phyloP scores from a whole-genome alignment of 2,113 vertebrate genomes.

The Scomber japonicus region DNA sequence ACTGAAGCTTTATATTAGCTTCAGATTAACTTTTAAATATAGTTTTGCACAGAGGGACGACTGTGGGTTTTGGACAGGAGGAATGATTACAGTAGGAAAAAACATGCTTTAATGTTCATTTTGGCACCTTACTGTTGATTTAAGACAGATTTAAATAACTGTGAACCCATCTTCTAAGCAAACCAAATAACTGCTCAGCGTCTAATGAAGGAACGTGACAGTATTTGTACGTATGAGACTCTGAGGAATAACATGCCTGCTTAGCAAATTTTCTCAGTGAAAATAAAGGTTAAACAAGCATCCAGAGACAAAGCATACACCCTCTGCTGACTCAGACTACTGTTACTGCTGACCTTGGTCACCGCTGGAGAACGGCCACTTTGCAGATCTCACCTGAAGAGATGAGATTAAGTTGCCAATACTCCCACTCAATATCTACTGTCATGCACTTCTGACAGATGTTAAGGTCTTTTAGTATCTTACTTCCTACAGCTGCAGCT shows the following conservation, averaged over 20 bases:
- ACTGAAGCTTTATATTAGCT: too few relatives aligned
- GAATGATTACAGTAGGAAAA: too few relatives aligned
- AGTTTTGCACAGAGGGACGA: too few relatives aligned
- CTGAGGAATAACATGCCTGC: not conserved
- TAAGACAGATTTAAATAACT: too few relatives aligned
- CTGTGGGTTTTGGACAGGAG: too few relatives aligned
- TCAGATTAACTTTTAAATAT: too few relatives aligned
- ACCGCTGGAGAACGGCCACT: not conserved
- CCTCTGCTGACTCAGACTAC: slow-evolving; percentile 38
- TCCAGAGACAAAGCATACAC: not conserved
- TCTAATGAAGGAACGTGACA: not conserved
- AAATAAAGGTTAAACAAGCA: slow-evolving; percentile 36
- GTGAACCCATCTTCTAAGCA: too few relatives aligned
- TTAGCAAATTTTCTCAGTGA: slow-evolving; percentile 31
- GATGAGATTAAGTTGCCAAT: slow-evolving; percentile 38
- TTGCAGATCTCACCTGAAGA: slow-evolving; percentile 27
- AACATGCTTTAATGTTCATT: too few relatives aligned
- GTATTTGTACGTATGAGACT: not conserved
- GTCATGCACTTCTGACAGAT: not conserved
- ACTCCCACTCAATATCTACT: not conserved
- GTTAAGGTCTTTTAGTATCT: not conserved
- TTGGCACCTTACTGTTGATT: too few relatives aligned
- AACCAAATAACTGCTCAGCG: not conserved
- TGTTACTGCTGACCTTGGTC: slow-evolving; percentile 28
- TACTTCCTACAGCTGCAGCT: too few relatives aligned